phyloP scores from a whole-genome alignment of 2,113 vertebrate species.

The Siniperca knerii region DNA sequence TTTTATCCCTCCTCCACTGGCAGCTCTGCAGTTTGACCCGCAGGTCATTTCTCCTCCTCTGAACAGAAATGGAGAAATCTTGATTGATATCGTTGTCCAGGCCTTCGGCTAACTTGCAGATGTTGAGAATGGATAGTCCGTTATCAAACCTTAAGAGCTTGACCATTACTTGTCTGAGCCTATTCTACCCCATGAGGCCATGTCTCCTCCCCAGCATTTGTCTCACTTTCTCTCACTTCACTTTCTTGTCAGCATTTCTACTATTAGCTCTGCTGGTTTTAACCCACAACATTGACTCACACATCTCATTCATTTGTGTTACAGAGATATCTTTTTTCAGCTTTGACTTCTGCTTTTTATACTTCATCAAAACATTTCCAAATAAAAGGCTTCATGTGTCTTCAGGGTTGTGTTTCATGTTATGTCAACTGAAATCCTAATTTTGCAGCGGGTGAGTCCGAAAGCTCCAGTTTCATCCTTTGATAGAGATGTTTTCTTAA shows the following conservation, averaged over 20 bases:
- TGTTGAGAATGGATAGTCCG: conserved; percentile 45
- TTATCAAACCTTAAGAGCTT: conserved; percentile 34
- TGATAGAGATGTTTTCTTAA: not conserved
- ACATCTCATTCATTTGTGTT: not conserved
- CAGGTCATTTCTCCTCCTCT: conserved; percentile 39
- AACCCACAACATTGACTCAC: not conserved
- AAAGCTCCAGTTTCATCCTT: not conserved
- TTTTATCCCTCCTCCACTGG: conserved; percentile 14
- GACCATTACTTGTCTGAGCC: conserved; percentile 17
- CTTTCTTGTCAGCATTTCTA: conserved; percentile 22
- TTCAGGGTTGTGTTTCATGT: not conserved
- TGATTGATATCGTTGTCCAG: conserved; percentile 48
- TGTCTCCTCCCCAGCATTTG: conserved; percentile 41
- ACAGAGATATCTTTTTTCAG: not conserved
- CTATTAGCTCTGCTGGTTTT: not conserved
- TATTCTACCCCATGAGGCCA: conserved; percentile 12
- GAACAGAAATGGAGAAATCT: conserved; percentile 36
- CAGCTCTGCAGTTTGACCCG: conserved; percentile 33
- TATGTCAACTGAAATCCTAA: not conserved
- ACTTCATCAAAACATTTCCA: not conserved
- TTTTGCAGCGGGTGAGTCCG: not conserved
- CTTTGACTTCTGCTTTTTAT: not conserved
- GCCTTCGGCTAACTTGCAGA: conserved; percentile 42
- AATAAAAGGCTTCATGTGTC: not conserved
- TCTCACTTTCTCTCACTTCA: conserved; percentile 32